Evolutionary conservation across 1,140 invertebrate genomes (phyloP).

Genomic region (Pogonus chalceus): DNA sequence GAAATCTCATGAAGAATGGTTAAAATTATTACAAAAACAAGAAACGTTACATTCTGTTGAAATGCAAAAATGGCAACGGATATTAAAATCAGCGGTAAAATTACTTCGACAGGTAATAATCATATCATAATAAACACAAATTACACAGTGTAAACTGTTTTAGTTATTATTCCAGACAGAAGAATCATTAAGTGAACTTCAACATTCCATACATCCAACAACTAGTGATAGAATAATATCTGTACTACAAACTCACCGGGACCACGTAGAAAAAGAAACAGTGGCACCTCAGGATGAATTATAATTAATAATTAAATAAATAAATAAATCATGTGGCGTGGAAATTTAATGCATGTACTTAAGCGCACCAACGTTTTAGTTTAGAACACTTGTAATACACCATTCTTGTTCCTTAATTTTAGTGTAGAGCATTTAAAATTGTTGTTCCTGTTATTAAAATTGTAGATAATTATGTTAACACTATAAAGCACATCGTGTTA

Average conservation of each 20-base stretch:
- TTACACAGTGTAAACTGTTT: conserved; percentile 10
- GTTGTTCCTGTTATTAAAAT: conserved; percentile 3
- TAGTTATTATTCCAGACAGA: conserved; percentile 41
- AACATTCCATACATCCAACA: conserved; percentile 52
- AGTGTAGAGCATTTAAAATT: conserved; percentile 9
- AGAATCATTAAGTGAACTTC: conserved; percentile 50
- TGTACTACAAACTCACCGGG: conserved; percentile 20
- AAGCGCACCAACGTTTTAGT: background rate
- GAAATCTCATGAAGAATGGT: conserved; percentile 65
- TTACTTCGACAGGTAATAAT: conserved; percentile 49
- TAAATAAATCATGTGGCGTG: background rate
- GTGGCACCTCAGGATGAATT: conserved; percentile 10
- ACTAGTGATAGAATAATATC: conserved; percentile 27
- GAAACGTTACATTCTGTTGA: conserved; percentile 63
- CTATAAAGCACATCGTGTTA: conserved; percentile 37
- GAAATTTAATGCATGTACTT: background rate
- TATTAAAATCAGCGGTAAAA: conserved; percentile 52
- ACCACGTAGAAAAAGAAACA: background rate
- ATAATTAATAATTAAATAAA: conserved; percentile 1
- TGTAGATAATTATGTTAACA: conserved; percentile 9
- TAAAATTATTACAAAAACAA: conserved; percentile 61
- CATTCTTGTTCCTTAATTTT: conserved; percentile 2
- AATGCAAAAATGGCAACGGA: conserved; percentile 64
- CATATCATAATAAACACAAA: conserved; percentile 4
- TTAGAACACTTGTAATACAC: background rate